phyloP scores from a whole-genome alignment of 37 sponge, comb jelly and placozoan genomes.

The Bolinopsis microptera region DNA sequence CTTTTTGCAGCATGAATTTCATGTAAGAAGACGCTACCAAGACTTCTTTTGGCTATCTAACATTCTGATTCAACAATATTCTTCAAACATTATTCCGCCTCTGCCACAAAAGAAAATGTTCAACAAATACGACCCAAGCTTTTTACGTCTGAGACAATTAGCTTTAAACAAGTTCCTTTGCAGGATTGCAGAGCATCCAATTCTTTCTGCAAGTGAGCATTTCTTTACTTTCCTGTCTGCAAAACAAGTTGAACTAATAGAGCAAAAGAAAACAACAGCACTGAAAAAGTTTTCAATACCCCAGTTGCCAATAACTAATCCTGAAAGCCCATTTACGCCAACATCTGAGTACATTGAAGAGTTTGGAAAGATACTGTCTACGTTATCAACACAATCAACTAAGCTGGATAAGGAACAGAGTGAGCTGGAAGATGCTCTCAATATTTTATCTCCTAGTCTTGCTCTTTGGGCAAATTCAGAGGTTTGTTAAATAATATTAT shows the following conservation, averaged over 20 bases:
- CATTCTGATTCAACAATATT: constrained; percentile 22
- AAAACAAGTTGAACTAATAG: constrained; percentile 26
- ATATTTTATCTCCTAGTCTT: background rate
- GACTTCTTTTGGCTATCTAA: constrained; percentile 39
- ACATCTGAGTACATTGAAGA: constrained; percentile 45
- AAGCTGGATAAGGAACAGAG: constrained; percentile 27
- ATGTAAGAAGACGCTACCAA: constrained; percentile 34
- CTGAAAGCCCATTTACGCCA: background rate
- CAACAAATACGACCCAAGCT: constrained; percentile 55
- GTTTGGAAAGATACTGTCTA: constrained; percentile 26
- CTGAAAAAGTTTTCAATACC: constrained; percentile 55
- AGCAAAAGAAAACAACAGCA: constrained; percentile 8
- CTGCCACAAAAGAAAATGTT: constrained; percentile 61
- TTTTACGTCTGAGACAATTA: constrained; percentile 9
- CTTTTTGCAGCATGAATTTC: constrained; percentile 51
- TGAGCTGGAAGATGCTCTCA: background rate
- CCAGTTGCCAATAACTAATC: constrained; percentile 26
- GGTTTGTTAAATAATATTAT: constrained; percentile 7
- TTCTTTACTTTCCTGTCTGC: constrained; percentile 56
- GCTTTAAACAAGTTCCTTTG: constrained; percentile 60
- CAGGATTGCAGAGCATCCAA: constrained; percentile 57
- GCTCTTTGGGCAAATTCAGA: constrained; percentile 59
- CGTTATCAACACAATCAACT: constrained; percentile 6
- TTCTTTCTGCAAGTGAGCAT: constrained; percentile 46
- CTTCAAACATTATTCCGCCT: constrained; percentile 40